Percentiles rank a stretch among this genome's conserved stretches.
These are phyloP conservation scores for Euwallacea fornicatus DNA, from an alignment of 1,140 invertebrate genomes.

Conservation along the genomic window DNA sequence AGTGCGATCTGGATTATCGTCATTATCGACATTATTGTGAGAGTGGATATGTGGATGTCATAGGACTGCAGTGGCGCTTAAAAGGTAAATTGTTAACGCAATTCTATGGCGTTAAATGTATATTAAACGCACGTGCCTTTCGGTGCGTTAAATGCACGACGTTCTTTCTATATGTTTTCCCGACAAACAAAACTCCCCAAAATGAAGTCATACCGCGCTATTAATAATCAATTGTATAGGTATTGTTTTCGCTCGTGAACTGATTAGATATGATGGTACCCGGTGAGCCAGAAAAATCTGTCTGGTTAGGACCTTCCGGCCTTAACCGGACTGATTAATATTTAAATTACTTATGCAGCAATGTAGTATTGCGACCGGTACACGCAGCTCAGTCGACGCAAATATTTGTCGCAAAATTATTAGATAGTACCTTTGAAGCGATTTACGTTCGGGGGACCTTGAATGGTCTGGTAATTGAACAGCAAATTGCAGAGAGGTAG, in stretches of 20 bases:
- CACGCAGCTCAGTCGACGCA: not conserved
- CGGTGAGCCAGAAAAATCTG: not conserved
- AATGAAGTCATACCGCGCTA: not conserved
- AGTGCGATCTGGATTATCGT: no score
- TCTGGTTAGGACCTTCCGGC: not conserved
- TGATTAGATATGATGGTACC: not conserved
- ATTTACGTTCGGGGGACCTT: not conserved
- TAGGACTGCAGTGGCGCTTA: no score
- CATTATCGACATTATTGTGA: no score
- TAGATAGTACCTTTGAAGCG: slow-evolving; percentile 3
- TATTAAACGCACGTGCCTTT: no score
- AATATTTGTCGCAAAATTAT: slow-evolving; percentile 2
- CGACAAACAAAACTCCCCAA: no score
- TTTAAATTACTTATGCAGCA: slow-evolving; percentile 4
- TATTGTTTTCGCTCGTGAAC: not conserved
- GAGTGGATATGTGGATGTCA: no score
- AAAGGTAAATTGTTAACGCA: no score
- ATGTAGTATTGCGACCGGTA: not conserved
- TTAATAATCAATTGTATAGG: not conserved
- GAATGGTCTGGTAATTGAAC: slow-evolving; percentile 5
- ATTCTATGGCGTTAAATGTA: no score
- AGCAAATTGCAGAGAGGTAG: not conserved
- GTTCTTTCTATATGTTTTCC: no score
- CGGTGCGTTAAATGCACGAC: no score
- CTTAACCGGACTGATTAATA: not conserved